A percentile compares a stretch with the other conserved stretches of the same genome.
phyloP scores from a whole-genome alignment of 2,888 invertebrate species.

The Hypena proboscidalis region DNA sequence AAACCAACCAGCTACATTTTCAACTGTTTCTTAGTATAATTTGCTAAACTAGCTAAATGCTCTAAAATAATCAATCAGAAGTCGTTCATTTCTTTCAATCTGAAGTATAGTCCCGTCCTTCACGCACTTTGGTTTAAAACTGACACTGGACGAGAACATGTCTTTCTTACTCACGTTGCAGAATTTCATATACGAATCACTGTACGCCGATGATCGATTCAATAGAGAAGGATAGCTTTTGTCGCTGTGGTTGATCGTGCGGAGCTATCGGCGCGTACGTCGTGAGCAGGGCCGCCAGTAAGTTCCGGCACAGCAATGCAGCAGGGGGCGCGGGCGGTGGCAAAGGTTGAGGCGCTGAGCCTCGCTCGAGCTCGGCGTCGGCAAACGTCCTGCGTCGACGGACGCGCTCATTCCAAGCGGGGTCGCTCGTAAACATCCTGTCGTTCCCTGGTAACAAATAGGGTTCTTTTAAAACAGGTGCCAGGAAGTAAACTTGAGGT shows the following conservation, averaged over 20 bases:
- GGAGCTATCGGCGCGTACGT: slow-evolving; percentile 66
- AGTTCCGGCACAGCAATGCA: slow-evolving; percentile 79
- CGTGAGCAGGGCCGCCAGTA: slow-evolving; percentile 72
- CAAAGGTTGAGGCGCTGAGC: slow-evolving; percentile 32
- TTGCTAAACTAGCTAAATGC: background rate
- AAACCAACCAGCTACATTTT: no score
- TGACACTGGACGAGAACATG: no score
- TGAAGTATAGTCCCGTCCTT: no score
- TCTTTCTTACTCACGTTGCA: no score
- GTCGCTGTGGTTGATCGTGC: slow-evolving; percentile 53
- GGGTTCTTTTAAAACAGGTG: background rate
- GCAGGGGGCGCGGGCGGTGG: slow-evolving; percentile 51
- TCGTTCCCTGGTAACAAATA: slow-evolving; percentile 50
- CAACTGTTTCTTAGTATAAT: slow-evolving; percentile 18
- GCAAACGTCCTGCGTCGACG: slow-evolving; percentile 86
- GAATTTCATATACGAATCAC: slow-evolving; percentile 46
- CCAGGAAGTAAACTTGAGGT: background rate
- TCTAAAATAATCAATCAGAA: background rate
- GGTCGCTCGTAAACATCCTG: slow-evolving; percentile 57
- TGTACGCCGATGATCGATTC: slow-evolving; percentile 89
- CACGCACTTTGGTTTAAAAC: no score
- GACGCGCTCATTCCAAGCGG: slow-evolving; percentile 83
- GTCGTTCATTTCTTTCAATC: no score
- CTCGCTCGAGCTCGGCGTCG: slow-evolving; percentile 89
- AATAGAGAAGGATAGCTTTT: slow-evolving; percentile 87